Percentiles rank a stretch among this genome's conserved stretches.
Conservation (phyloP, 2,797 vertebrate species). For the Trichosurus vulpecula region DNA sequence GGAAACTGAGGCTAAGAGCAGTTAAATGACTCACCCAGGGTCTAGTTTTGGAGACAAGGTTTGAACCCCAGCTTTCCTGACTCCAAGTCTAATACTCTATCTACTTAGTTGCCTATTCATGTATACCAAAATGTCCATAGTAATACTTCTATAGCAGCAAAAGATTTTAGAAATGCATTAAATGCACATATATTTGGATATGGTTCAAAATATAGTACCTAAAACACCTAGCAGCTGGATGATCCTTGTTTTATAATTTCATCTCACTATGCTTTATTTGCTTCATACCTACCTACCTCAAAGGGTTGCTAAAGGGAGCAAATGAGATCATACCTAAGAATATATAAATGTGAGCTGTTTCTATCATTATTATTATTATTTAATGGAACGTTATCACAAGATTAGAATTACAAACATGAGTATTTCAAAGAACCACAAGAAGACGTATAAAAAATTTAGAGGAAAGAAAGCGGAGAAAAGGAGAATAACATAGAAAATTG, state of each 20-base stretch:
- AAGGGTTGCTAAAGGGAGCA: not conserved
- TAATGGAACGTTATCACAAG: not conserved
- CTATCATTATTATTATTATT: not conserved
- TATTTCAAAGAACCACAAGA: not conserved
- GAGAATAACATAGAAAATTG: not conserved
- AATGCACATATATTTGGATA: not conserved
- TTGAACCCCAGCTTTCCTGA: not conserved
- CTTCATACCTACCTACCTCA: not conserved
- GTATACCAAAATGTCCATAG: not conserved
- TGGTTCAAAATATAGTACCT: not conserved
- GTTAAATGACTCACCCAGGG: not conserved
- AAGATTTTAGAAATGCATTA: not conserved
- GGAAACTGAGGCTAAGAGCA: not conserved
- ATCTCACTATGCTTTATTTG: not conserved
- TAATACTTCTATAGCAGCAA: not conserved
- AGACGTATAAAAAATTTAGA: not conserved
- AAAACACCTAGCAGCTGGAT: not conserved
- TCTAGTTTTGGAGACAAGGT: not conserved
- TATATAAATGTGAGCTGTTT: not conserved
- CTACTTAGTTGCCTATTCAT: too few relatives aligned
- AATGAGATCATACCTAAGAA: not conserved
- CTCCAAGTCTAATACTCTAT: not conserved
- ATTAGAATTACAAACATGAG: not conserved
- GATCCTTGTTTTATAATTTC: not conserved
- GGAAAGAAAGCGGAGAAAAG: not conserved